A percentile compares a stretch with the other conserved stretches of the same genome.
Evolutionary conservation across 2,113 vertebrate genomes (phyloP).

Genomic region (Stomatorhinus ivindoensis): DNA sequence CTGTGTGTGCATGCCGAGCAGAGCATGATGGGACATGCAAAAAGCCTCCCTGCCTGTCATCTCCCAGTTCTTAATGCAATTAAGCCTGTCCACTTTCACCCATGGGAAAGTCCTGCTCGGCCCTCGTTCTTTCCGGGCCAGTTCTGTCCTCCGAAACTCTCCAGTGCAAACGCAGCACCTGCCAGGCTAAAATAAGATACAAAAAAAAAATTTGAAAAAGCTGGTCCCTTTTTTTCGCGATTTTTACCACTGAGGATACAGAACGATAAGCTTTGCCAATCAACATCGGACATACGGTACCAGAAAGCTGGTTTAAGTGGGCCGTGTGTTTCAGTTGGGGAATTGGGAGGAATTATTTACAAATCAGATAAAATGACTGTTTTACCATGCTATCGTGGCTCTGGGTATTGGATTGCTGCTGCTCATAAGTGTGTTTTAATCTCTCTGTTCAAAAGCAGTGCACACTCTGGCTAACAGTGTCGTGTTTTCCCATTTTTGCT

Average conservation of each 20-base stretch:
- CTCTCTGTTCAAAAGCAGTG: background rate
- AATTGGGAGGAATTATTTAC: background rate
- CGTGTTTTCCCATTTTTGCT: background rate
- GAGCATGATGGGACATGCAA: background rate
- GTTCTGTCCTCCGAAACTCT: background rate
- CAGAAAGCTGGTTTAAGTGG: background rate
- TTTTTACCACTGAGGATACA: background rate
- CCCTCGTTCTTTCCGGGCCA: background rate
- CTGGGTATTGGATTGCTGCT: background rate
- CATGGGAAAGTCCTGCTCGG: constrained; percentile 31
- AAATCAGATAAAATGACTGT: background rate
- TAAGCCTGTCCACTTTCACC: constrained; percentile 37
- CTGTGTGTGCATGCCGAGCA: background rate
- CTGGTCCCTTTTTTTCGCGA: background rate
- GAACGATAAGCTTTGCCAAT: background rate
- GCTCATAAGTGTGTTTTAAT: background rate
- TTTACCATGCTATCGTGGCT: background rate
- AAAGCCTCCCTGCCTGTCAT: background rate
- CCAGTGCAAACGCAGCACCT: background rate
- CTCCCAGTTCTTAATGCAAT: constrained; percentile 43
- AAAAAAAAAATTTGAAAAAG: background rate
- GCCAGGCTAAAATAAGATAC: background rate
- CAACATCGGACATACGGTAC: background rate
- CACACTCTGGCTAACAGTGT: no score
- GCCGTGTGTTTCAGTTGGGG: background rate